Percentiles rank a stretch among this genome's conserved stretches.
Conservation (phyloP, 2,888 invertebrate species). For the Acronicta aceris region DNA sequence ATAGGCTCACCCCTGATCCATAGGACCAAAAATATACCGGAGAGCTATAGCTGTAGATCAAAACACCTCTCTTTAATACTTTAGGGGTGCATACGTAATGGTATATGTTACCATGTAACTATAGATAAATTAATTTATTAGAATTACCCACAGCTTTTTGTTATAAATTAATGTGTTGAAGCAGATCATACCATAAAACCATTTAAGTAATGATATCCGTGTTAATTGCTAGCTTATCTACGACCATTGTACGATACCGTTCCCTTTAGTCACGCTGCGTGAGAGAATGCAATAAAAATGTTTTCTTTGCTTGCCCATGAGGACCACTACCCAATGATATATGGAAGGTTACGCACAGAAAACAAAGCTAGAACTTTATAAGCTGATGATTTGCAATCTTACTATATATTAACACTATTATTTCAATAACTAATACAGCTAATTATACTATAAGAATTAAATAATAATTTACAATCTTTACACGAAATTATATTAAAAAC, state of each 20-base stretch:
- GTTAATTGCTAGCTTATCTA: conserved; percentile 26
- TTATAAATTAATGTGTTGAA: neutral
- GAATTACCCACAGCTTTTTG: neutral
- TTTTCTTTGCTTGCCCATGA: conserved; percentile 7
- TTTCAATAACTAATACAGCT: too few species aligned
- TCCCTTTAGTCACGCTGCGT: conserved; percentile 18
- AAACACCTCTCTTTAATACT: too few species aligned
- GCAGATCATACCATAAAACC: neutral
- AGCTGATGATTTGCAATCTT: neutral
- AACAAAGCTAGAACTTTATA: neutral
- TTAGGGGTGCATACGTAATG: too few species aligned
- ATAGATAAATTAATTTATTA: neutral
- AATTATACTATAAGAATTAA: too few species aligned
- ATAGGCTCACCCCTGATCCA: too few species aligned
- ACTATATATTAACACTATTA: too few species aligned
- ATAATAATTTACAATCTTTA: too few species aligned
- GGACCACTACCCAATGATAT: neutral
- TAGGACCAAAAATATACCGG: too few species aligned
- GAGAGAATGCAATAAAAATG: conserved; percentile 16
- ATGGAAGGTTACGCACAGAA: neutral
- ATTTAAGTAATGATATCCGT: neutral
- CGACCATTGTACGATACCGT: conserved; percentile 5
- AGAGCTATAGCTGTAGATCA: too few species aligned
- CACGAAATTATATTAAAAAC: too few species aligned
- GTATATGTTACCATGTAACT: neutral